These are phyloP conservation scores for Notoglanidium macrostoma DNA, from an alignment of 2,797 vertebrate genomes.

Conservation along the genomic window DNA sequence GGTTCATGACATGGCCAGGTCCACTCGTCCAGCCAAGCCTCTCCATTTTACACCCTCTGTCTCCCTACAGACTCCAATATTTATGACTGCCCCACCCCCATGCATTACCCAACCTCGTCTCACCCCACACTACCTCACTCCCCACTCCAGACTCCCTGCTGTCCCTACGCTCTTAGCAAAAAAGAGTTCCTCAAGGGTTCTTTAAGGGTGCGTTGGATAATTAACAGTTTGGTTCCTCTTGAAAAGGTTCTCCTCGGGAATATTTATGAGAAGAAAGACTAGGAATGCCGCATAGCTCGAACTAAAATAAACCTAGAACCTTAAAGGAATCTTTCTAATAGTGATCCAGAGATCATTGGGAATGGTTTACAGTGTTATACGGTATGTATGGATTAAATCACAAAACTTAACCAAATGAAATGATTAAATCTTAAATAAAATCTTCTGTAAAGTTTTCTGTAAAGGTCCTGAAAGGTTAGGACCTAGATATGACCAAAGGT, in stretches of 20 bases:
- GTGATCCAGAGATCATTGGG: background rate
- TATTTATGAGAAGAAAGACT: background rate
- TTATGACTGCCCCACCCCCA: conserved; percentile 79
- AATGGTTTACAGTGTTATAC: background rate
- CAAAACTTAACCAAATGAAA: background rate
- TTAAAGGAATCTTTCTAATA: background rate
- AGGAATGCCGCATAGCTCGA: background rate
- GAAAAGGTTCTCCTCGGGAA: background rate
- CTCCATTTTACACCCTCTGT: conserved; percentile 86
- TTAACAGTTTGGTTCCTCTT: background rate
- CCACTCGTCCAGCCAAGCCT: conserved; percentile 85
- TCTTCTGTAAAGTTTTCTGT: background rate
- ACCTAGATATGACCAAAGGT: background rate
- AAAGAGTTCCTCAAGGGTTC: background rate
- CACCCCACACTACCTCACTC: background rate
- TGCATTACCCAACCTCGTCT: conserved; percentile 23
- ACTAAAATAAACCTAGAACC: background rate
- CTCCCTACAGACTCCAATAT: conserved; percentile 86
- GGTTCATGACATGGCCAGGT: conserved; percentile 92
- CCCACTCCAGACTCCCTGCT: background rate
- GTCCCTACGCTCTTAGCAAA: background rate
- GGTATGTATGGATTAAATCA: background rate
- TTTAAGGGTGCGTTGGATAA: background rate
- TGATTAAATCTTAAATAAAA: background rate
- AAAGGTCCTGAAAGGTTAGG: background rate